Evolutionary conservation across 2,888 invertebrate genomes (phyloP).

Genomic region (Pristionchus exspectatus): DNA sequence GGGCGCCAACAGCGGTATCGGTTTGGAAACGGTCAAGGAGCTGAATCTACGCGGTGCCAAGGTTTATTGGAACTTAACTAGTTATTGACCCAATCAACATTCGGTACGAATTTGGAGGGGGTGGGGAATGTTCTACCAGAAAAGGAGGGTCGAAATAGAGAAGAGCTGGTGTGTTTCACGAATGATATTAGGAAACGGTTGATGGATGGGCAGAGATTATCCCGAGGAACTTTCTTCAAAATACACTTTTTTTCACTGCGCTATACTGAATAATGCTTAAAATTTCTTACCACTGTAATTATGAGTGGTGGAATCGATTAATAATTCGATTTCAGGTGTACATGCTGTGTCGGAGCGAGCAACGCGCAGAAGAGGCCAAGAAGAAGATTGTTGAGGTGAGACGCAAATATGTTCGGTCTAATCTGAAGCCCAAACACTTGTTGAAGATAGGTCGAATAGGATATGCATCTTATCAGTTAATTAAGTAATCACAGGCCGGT

Average conservation of each 20-base stretch:
- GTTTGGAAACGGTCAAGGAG: slow-evolving; percentile 79
- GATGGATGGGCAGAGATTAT: not conserved
- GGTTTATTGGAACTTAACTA: slow-evolving; percentile 56
- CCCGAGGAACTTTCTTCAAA: not conserved
- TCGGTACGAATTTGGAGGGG: too few species aligned
- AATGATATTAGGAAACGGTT: not conserved
- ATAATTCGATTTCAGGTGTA: slow-evolving; percentile 66
- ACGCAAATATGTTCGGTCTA: too few species aligned
- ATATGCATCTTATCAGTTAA: not conserved
- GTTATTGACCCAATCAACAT: too few species aligned
- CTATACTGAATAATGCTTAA: too few species aligned
- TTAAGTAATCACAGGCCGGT: slow-evolving; percentile 63
- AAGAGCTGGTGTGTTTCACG: too few species aligned
- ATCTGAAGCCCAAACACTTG: not conserved
- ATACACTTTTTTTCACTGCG: too few species aligned
- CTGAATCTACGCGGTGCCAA: slow-evolving; percentile 75
- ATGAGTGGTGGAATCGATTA: not conserved
- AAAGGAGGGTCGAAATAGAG: too few species aligned
- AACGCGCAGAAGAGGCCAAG: slow-evolving; percentile 69
- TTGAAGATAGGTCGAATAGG: not conserved
- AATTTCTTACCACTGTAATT: too few species aligned
- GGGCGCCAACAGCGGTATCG: slow-evolving; percentile 84
- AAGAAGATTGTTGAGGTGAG: slow-evolving; percentile 64
- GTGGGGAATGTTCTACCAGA: too few species aligned
- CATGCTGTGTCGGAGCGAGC: slow-evolving; percentile 74